A percentile compares a stretch with the other conserved stretches of the same genome.
Evolutionary conservation across 2,888 invertebrate genomes (phyloP).

Genomic region (Tiliacea aurago): DNA sequence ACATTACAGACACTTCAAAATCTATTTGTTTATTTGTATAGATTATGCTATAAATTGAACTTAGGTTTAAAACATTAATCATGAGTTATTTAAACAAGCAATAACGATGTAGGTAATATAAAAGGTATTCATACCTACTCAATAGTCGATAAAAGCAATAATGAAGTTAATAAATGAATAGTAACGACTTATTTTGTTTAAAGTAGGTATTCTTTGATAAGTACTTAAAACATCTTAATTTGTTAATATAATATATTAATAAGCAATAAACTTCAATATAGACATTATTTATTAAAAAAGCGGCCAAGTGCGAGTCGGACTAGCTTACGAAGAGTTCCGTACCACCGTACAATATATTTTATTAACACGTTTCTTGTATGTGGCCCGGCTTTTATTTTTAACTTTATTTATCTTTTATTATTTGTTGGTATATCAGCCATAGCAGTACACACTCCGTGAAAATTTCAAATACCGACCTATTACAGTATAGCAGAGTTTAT

Average conservation of each 20-base stretch:
- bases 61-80: slow-evolving; percentile 2
- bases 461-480: not conserved
- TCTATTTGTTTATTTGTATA: too few species aligned
- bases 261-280: slow-evolving; percentile 5
- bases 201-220: too few species aligned
- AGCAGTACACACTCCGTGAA: not conserved
- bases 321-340: not conserved
- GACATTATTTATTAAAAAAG: not conserved
- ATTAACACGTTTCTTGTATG: too few species aligned
- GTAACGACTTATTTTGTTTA: too few species aligned
- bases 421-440: not conserved
- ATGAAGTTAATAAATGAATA: slow-evolving; percentile 22
- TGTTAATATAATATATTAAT: slow-evolving; percentile 24
- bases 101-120: slow-evolving; percentile 17
- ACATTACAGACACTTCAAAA: too few species aligned
- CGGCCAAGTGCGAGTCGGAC: not conserved
- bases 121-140: slow-evolving; percentile 18
- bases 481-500: too few species aligned
- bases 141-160: slow-evolving; percentile 32
- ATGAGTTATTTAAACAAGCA: slow-evolving; percentile 17
- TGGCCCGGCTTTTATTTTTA: too few species aligned
- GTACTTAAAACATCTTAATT: too few species aligned
- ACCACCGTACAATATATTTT: not conserved
- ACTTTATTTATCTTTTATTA: not conserved
- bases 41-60: not conserved